Evolutionary conservation across 64 coral and sea anemone species (phyloP).

Genomic region (Acropora tenuis): DNA sequence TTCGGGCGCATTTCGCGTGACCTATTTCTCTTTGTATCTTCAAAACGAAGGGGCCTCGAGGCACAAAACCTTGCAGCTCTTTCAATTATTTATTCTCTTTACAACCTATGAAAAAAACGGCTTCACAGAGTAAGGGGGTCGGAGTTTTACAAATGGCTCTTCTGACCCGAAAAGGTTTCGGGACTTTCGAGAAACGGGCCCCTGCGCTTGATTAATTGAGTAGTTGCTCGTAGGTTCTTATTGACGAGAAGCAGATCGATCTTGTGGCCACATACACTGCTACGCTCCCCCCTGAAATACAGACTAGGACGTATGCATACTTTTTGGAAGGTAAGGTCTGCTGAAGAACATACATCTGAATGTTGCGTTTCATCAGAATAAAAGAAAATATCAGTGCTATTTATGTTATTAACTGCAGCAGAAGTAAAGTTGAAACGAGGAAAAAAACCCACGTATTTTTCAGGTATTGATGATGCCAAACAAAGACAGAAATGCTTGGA

Average conservation of each 20-base stretch:
- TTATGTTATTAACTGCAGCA: background rate
- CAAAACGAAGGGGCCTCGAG: too few relatives aligned
- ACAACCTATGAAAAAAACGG: too few relatives aligned
- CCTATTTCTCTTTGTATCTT: too few relatives aligned
- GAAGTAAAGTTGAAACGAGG: too few relatives aligned
- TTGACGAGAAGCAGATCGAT: slow-evolving; percentile 79
- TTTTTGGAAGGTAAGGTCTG: slow-evolving; percentile 88
- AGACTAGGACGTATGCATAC: slow-evolving; percentile 83
- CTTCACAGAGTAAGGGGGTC: too few relatives aligned
- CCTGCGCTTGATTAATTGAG: background rate
- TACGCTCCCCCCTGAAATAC: slow-evolving; percentile 83
- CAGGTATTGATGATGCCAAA: slow-evolving; percentile 81
- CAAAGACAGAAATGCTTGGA: slow-evolving; percentile 93
- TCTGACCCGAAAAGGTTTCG: too few relatives aligned
- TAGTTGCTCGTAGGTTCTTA: slow-evolving; percentile 65
- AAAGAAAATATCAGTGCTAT: background rate
- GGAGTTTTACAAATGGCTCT: too few relatives aligned
- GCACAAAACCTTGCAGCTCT: too few relatives aligned
- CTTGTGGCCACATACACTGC: slow-evolving; percentile 91
- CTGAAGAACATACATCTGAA: background rate
- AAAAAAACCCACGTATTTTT: too few relatives aligned
- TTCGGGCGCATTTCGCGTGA: too few relatives aligned
- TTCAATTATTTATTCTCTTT: too few relatives aligned
- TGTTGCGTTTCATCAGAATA: background rate
- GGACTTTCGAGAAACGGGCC: too few relatives aligned